Conservation (phyloP, 2,113 vertebrate genomes). For the Ptychochromis oligacanthus region DNA sequence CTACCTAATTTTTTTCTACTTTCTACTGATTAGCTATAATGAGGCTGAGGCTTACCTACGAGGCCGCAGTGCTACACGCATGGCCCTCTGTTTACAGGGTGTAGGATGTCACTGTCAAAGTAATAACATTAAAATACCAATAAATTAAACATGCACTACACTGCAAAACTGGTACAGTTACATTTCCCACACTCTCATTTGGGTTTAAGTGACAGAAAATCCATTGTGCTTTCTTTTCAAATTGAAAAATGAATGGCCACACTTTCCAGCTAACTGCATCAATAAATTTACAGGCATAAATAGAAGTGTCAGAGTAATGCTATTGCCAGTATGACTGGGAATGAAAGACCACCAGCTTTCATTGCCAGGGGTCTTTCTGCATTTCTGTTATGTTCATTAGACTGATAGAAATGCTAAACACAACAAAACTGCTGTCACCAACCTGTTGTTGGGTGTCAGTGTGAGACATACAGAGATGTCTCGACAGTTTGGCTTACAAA, state of each 20-base stretch:
- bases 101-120: slow-evolving; percentile 56
- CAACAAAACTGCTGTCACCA: not conserved
- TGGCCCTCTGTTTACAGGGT: slow-evolving; percentile 40
- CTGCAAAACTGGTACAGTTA: not conserved
- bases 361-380: not conserved
- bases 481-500: slow-evolving; percentile 4
- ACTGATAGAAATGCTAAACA: slow-evolving; percentile 2
- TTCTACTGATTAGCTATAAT: not conserved
- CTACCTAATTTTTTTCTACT: not conserved
- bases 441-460: slow-evolving; percentile 8
- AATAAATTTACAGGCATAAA: not conserved
- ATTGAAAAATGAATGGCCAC: not conserved
- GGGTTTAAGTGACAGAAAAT: not conserved
- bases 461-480: slow-evolving; percentile 32
- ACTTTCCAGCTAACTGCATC: slow-evolving; percentile 8
- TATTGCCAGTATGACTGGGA: not conserved
- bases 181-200: not conserved
- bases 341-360: not conserved
- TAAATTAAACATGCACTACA: not conserved
- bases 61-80: slow-evolving; percentile 70
- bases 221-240: not conserved
- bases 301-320: slow-evolving; percentile 7
- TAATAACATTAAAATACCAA: slow-evolving; percentile 8
- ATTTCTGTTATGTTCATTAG: slow-evolving; percentile 16
- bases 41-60: slow-evolving; percentile 69